phyloP scores from a whole-genome alignment of 2,888 invertebrate species.

The Onchidella celtica region DNA sequence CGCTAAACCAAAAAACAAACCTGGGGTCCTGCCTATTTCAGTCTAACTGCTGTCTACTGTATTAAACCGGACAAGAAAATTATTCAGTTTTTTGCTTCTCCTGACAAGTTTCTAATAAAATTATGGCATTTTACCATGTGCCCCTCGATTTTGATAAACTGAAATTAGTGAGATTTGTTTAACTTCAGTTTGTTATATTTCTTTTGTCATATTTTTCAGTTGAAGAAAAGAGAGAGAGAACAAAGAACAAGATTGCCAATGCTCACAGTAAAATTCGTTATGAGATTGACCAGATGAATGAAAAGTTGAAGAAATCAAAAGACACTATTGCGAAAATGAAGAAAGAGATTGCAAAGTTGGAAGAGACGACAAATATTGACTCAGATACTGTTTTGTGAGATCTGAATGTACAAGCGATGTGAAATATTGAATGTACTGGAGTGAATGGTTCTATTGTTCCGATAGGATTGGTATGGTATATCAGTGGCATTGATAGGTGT shows the following conservation, averaged over 20 bases:
- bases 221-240: conserved; percentile 87
- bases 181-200: background rate
- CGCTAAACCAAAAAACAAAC: too few species aligned
- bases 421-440: too few species aligned
- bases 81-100: too few species aligned
- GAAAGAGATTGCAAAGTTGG: conserved; percentile 89
- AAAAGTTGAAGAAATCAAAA: conserved; percentile 77
- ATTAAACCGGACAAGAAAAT: too few species aligned
- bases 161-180: background rate
- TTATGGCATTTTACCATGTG: too few species aligned
- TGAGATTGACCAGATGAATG: conserved; percentile 79
- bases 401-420: background rate
- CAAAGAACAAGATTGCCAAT: conserved; percentile 87
- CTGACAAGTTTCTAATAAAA: too few species aligned
- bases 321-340: conserved; percentile 84
- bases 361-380: conserved; percentile 59
- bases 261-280: conserved; percentile 85
- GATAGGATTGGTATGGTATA: too few species aligned
- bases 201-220: conserved; percentile 83
- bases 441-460: too few species aligned
- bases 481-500: too few species aligned
- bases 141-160: background rate
- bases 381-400: conserved; percentile 56
- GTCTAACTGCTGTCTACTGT: too few species aligned
- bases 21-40: too few species aligned